Evolutionary conservation across 30 jellyfish, hydroid and myxozoan species (phyloP).

Genomic region (Hydractinia echinata): DNA sequence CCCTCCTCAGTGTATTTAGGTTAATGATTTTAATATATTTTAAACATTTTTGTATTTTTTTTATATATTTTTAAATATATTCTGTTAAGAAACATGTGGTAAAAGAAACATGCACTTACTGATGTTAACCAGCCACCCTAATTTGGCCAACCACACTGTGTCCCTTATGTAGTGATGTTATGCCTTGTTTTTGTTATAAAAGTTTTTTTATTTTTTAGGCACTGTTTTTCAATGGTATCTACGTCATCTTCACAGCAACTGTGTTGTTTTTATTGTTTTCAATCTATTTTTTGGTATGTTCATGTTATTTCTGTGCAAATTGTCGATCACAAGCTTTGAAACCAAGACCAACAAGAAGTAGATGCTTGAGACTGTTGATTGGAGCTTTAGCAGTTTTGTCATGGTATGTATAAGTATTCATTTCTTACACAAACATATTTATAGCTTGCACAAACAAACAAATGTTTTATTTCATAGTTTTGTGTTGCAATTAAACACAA

Average conservation of each 20-base stretch:
- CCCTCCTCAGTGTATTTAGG: too few relatives aligned
- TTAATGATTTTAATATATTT: too few relatives aligned
- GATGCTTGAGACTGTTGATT: conserved; percentile 66
- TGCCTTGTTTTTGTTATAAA: not conserved
- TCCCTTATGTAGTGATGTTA: too few relatives aligned
- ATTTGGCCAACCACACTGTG: too few relatives aligned
- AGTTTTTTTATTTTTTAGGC: conserved; percentile 49
- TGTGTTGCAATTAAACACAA: too few relatives aligned
- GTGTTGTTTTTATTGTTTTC: conserved; percentile 53
- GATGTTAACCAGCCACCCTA: too few relatives aligned
- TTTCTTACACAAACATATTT: not conserved
- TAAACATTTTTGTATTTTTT: too few relatives aligned
- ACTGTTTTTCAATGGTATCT: conserved; percentile 82
- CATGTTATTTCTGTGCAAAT: conserved; percentile 87
- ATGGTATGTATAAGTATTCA: conserved; percentile 42
- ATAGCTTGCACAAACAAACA: not conserved
- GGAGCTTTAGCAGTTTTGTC: conserved; percentile 68
- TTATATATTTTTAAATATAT: too few relatives aligned
- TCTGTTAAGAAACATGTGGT: too few relatives aligned
- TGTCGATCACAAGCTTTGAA: conserved; percentile 70
- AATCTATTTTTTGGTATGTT: conserved; percentile 66
- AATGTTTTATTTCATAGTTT: too few relatives aligned
- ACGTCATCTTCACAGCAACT: conserved; percentile 50
- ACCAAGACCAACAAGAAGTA: conserved; percentile 78
- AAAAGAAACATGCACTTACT: too few relatives aligned